Conservation (phyloP, 64 coral and sea anemone genomes). For the Exaiptasia diaphana region DNA sequence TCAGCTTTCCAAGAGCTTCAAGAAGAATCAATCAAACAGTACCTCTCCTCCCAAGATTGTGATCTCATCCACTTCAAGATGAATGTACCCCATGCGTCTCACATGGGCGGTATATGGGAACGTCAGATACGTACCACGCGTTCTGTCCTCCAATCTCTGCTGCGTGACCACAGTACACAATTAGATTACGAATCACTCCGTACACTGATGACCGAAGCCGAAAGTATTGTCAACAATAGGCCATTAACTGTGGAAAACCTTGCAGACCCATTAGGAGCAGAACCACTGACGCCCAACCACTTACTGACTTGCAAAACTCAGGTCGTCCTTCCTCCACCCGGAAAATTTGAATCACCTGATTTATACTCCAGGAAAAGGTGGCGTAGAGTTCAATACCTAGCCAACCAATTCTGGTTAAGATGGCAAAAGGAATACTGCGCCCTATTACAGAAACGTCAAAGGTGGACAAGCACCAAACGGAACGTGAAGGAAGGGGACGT, state of each 20-base stretch:
- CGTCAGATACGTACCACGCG: constrained; percentile 33
- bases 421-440: background rate
- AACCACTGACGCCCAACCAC: background rate
- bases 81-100: constrained; percentile 44
- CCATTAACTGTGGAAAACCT: too few relatives aligned
- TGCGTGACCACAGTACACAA: constrained; percentile 3
- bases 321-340: background rate
- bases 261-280: too few relatives aligned
- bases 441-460: background rate
- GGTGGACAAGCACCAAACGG: background rate
- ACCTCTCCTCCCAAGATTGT: constrained; percentile 25
- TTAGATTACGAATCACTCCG: constrained; percentile 34
- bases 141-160: constrained; percentile 24
- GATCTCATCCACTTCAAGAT: constrained; percentile 36
- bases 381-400: background rate
- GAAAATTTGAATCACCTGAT: background rate
- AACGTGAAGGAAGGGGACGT: background rate
- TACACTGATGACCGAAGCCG: constrained; percentile 28
- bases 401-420: background rate
- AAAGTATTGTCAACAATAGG: constrained; percentile 36
- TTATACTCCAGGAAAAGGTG: background rate
- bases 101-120: constrained; percentile 50
- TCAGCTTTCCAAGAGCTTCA: background rate
- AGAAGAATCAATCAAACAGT: background rate
- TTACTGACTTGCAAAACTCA: background rate